Base-by-base conservation (phyloP, 2,888 invertebrate genomes). In the Caenorhabditis sp. region DNA sequence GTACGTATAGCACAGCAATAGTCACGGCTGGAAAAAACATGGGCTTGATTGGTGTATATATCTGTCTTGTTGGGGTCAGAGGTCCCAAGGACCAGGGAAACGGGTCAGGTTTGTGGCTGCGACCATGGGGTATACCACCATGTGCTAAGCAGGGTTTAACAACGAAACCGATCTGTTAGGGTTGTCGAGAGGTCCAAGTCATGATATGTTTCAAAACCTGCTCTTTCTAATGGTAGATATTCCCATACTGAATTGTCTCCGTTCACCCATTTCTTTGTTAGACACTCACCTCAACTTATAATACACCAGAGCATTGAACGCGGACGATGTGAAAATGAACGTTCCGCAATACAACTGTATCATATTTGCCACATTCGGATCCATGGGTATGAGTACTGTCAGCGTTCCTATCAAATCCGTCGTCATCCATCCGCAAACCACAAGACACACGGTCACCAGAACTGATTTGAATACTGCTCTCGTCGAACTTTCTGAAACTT, bases 281-380 rank as follows among this genome's bases (percentile, higher is more conserved):
- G n/a, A n/a, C n/a, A n/a, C 31, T 44, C 51, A 82, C 82, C 82
- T 70, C 49, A 74, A 58, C 24, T 63, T 79, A 16, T 83, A 79
- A 31, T 79, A 79, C 0, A 83, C 83, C 38, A 79, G 28, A 5
- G 72, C 74, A 22, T 79, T 83, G 26, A 79, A 83, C n/a, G 74
- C 68, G 4, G 73, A 73, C 0, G 73, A 49, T 16, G 83, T 70
- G 69, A 83, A 79, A 31, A 79, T 79, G 28, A 83, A 83, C 1
- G 74, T 79, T 56, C 83, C 79, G 51, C 79, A 79, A 26, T 69
- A 83, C n/a, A 79, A 56, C 66, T 79, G 74, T 19, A 83, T 74
- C 61, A 73, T 73, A 16, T 63, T 68, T 1, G 73, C 73, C 5
- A 77, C 41, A 24, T 61, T 22, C 6, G 35, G 35, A 69, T 82